A percentile compares a stretch with the other conserved stretches of the same genome.
phyloP scores from a whole-genome alignment of 2,888 invertebrate genomes.

The Tipula vernalis region DNA sequence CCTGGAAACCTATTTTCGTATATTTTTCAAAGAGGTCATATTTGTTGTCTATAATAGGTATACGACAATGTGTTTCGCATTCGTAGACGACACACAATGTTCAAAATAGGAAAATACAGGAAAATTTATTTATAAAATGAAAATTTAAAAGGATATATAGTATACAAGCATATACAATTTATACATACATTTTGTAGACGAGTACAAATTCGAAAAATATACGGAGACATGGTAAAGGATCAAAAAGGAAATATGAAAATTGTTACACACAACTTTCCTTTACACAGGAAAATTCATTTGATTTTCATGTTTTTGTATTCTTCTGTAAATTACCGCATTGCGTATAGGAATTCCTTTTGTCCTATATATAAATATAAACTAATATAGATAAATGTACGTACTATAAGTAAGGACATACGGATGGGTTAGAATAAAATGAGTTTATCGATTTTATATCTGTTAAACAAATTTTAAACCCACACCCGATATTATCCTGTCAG shows the following conservation, averaged over 20 bases:
- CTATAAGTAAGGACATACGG: not conserved
- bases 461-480: not conserved
- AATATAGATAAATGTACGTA: not conserved
- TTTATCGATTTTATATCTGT: not conserved
- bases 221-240: not conserved
- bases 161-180: not conserved
- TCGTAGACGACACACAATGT: not conserved
- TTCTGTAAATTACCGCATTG: not conserved
- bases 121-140: not conserved
- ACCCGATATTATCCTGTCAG: not conserved
- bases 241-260: not conserved
- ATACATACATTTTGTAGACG: not conserved
- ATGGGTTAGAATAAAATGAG: not conserved
- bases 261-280: not conserved
- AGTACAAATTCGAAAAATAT: no score
- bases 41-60: not conserved
- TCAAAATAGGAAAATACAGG: not conserved
- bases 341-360: not conserved
- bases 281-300: not conserved
- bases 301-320: not conserved
- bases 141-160: not conserved
- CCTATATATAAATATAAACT: not conserved
- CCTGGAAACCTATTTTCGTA: not conserved
- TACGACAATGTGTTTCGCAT: not conserved
- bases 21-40: not conserved